Conservation (phyloP, 1,140 invertebrate genomes). For the Whitmania pigra region DNA sequence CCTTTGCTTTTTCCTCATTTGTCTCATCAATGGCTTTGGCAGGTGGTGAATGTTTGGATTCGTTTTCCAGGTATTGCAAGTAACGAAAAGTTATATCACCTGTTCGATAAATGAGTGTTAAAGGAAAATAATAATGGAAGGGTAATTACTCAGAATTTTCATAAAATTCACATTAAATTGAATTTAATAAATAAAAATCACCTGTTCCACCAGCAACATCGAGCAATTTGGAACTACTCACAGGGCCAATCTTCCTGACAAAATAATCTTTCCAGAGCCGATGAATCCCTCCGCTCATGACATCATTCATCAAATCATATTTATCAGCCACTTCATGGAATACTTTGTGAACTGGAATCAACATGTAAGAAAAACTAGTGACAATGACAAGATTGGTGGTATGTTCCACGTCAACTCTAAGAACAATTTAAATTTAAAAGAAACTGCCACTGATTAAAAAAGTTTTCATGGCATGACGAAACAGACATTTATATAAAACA, state of each 20-base stretch:
- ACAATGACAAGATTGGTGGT: background rate
- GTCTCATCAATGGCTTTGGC: background rate
- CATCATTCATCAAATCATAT: constrained; percentile 97
- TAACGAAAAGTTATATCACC: constrained; percentile 46
- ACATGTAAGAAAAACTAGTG: background rate
- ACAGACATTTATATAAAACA: no score
- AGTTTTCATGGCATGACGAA: no score
- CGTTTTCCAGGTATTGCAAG: constrained; percentile 33
- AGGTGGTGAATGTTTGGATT: constrained; percentile 15
- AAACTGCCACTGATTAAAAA: no score
- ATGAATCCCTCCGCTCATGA: constrained; percentile 88
- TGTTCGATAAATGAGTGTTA: constrained; percentile 24
- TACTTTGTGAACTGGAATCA: constrained; percentile 68
- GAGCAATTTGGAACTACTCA: constrained; percentile 62
- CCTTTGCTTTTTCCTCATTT: constrained; percentile 28
- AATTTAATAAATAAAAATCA: constrained; percentile 27
- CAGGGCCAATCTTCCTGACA: constrained; percentile 63
- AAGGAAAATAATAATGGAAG: constrained; percentile 6
- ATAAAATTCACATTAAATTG: background rate
- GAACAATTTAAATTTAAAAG: no score
- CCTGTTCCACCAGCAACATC: constrained; percentile 93
- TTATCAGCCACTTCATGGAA: constrained; percentile 85
- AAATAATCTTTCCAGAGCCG: constrained; percentile 93
- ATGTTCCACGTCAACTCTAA: no score
- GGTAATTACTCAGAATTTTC: background rate